Conservation (phyloP, 2,888 invertebrate genomes). For the Drosophila parthenogenetica region DNA sequence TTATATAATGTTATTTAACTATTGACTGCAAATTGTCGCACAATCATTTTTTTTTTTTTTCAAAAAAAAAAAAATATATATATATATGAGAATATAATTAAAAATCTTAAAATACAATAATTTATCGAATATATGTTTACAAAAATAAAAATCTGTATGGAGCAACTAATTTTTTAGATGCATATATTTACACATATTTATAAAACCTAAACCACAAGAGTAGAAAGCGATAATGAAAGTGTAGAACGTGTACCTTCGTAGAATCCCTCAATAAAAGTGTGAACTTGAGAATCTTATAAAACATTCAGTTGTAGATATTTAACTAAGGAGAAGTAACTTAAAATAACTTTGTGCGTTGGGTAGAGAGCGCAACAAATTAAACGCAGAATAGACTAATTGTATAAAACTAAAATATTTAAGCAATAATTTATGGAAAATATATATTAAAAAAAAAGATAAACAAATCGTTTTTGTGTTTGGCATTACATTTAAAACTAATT, state of each 20-base stretch:
- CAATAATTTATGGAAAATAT: slow-evolving; percentile 71
- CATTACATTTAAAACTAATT: background rate
- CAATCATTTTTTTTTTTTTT: slow-evolving; percentile 62
- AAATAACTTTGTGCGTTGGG: slow-evolving; percentile 32
- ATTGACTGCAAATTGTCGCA: slow-evolving; percentile 64
- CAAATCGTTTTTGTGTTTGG: background rate
- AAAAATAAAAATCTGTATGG: slow-evolving; percentile 28
- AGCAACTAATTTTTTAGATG: slow-evolving; percentile 34
- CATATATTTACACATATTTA: slow-evolving; percentile 47
- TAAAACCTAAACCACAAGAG: slow-evolving; percentile 25
- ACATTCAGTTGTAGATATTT: slow-evolving; percentile 59
- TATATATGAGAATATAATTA: background rate
- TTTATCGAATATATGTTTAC: slow-evolving; percentile 55
- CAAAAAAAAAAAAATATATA: slow-evolving; percentile 25
- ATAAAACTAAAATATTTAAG: slow-evolving; percentile 72
- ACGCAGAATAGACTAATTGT: slow-evolving; percentile 68
- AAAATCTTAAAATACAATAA: slow-evolving; percentile 31
- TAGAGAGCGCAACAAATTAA: slow-evolving; percentile 41
- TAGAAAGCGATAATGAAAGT: slow-evolving; percentile 24
- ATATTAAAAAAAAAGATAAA: slow-evolving; percentile 42
- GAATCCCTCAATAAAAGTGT: slow-evolving; percentile 31
- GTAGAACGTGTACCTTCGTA: slow-evolving; percentile 54
- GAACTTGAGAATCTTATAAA: slow-evolving; percentile 14
- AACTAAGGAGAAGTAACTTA: slow-evolving; percentile 21
- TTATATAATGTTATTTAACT: slow-evolving; percentile 55